phyloP scores from a whole-genome alignment of 2,797 vertebrate genomes.

The Rhinoraja longicauda region DNA sequence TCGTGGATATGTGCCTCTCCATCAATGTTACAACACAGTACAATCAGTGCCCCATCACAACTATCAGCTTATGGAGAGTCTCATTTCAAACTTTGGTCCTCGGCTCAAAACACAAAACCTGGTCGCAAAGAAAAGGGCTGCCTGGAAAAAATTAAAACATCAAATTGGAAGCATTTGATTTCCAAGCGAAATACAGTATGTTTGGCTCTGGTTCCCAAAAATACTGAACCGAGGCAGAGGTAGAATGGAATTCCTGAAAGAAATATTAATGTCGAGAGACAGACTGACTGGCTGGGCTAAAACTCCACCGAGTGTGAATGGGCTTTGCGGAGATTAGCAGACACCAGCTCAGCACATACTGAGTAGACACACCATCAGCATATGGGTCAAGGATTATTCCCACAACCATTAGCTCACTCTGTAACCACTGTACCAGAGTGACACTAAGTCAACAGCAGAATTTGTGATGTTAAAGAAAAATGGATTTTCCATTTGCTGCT shows the following conservation, averaged over 20 bases:
- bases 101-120: neutral
- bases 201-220: neutral
- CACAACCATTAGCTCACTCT: neutral
- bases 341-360: conserved; percentile 30
- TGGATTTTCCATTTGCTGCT: neutral
- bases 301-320: neutral
- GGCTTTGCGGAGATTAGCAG: conserved; percentile 5
- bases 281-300: neutral
- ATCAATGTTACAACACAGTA: neutral
- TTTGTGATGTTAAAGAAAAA: neutral
- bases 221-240: neutral
- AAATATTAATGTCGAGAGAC: neutral
- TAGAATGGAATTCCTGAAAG: neutral
- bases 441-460: neutral
- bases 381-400: neutral
- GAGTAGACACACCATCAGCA: neutral
- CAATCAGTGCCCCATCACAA: neutral
- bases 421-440: neutral
- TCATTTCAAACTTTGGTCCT: neutral
- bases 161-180: neutral
- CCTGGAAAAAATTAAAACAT: neutral
- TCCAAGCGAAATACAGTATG: neutral
- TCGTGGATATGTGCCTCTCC: no score
- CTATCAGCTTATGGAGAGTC: neutral
- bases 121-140: neutral